A percentile compares a stretch with the other conserved stretches of the same genome.
These are phyloP conservation scores for Leucophenga montana DNA, from an alignment of 2,888 invertebrate species.

Conservation along the genomic window DNA sequence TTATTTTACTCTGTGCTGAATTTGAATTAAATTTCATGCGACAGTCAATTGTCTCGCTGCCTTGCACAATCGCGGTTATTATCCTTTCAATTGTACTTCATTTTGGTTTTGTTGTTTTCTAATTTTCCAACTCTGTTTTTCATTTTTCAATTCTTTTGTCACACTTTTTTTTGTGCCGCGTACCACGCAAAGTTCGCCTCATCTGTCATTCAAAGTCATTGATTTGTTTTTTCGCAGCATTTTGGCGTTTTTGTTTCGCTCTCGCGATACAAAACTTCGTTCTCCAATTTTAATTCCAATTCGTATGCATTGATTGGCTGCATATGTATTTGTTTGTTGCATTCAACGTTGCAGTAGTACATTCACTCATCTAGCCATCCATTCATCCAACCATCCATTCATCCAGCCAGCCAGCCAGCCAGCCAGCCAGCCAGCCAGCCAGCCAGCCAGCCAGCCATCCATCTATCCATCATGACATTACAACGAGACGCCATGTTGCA, in stretches of 20 bases:
- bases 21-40: constrained; percentile 60
- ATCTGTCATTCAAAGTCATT: constrained; percentile 65
- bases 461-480: constrained; percentile 20
- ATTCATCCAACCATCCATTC: not conserved
- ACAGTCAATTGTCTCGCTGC: constrained; percentile 27
- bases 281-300: not conserved
- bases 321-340: not conserved
- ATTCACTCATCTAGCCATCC: not conserved
- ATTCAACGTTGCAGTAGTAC: not conserved
- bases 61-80: constrained; percentile 5
- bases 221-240: constrained; percentile 54
- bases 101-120: constrained; percentile 43
- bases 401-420: too few species aligned
- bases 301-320: not conserved
- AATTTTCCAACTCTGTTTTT: constrained; percentile 18
- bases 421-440: too few species aligned
- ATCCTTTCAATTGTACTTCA: constrained; percentile 24
- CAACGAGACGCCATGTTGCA: constrained; percentile 14
- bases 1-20: constrained; percentile 47
- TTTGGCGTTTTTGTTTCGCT: constrained; percentile 50
- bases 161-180: not conserved
- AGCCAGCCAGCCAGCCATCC: too few species aligned
- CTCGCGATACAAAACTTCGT: not conserved
- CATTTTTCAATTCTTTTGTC: constrained; percentile 4
- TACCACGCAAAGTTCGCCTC: constrained; percentile 41